Conservation (phyloP, 2,797 vertebrate genomes). For the Emydoidea blandingii region DNA sequence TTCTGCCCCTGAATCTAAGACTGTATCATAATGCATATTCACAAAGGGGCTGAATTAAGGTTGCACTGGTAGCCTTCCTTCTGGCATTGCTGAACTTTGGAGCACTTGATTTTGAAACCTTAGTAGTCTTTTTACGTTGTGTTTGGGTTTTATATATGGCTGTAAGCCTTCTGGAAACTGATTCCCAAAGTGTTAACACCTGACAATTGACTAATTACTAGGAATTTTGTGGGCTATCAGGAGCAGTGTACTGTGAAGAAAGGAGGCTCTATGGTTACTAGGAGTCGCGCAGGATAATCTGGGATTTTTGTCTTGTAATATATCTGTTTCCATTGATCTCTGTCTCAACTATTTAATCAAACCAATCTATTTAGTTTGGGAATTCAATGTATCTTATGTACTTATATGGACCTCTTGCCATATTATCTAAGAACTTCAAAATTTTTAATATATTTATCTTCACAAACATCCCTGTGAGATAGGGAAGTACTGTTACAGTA, state of each 20-base stretch:
- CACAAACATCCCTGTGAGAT: not conserved
- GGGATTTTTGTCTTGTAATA: not conserved
- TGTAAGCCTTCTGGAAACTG: fast-evolving
- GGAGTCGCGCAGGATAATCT: not conserved
- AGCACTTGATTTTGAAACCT: not conserved
- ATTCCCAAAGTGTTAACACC: not conserved
- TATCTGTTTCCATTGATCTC: not conserved
- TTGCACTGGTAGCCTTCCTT: too few species aligned
- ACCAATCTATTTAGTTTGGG: not conserved
- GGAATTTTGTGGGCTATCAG: not conserved
- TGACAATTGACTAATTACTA: not conserved
- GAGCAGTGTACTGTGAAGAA: not conserved
- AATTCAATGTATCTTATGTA: not conserved
- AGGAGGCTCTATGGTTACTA: not conserved
- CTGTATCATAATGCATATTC: too few species aligned
- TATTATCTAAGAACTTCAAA: not conserved
- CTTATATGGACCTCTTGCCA: not conserved
- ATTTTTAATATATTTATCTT: not conserved
- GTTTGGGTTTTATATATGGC: not conserved
- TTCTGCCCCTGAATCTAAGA: too few species aligned
- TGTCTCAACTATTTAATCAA: not conserved
- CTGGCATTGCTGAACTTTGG: not conserved
- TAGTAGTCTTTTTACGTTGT: not conserved
- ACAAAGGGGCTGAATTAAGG: too few species aligned
- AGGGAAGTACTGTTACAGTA: not conserved